Base-by-base conservation (phyloP, 2,797 vertebrate genomes). In the Cryptoprocta ferox region DNA sequence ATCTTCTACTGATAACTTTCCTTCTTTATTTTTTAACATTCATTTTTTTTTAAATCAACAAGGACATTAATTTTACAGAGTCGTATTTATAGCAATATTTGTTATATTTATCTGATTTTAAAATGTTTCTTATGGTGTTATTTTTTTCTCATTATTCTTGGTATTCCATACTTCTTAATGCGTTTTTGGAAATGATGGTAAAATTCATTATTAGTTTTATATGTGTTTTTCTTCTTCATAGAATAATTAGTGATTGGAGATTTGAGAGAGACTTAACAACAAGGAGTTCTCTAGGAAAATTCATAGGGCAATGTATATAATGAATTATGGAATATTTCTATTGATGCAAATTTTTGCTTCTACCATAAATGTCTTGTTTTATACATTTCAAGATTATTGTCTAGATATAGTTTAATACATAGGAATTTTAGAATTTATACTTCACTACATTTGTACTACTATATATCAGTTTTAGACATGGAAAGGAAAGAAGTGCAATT, bases 81-180 rank as follows among this genome's bases (percentile, higher is more conserved):
- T 96, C 97, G 68, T 97, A 97, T 95, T 98, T 96, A 85, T 97
- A 94, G 63, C 35, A 90, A 53, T 97, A 98, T 99, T 96, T 98
- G 98, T 99, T 99, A 76, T 97, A 98, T 98, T 98, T 97, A 92
- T 98, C 98, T 98, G 98, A 97, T 98, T 98, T 97, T 97, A 92
- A 91, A 95, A 37, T 98, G 96, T 98, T 96, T 89, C 86, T 97
- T 96, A 94, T 65, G 65, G 9, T 97, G 50, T 96, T 94, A 2
- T 91, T 95, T 96, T 95, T 95, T 96, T 97, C 97, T 97, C 98
- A 97, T 98, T 98, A 87, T 95, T 98, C 97, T 98, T 98, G 97
- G 92, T 98, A 98, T 98, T 97, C 97, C 98, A 98, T 98, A 97
- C 92, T 98, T 97, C 1, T 97, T 91, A 94, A 97, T 93, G 93